Evolutionary conservation across 64 coral and sea anemone species (phyloP), one percentile per base, ranked within the genome.

Genomic region (Stichodactyla helianthus): DNA sequence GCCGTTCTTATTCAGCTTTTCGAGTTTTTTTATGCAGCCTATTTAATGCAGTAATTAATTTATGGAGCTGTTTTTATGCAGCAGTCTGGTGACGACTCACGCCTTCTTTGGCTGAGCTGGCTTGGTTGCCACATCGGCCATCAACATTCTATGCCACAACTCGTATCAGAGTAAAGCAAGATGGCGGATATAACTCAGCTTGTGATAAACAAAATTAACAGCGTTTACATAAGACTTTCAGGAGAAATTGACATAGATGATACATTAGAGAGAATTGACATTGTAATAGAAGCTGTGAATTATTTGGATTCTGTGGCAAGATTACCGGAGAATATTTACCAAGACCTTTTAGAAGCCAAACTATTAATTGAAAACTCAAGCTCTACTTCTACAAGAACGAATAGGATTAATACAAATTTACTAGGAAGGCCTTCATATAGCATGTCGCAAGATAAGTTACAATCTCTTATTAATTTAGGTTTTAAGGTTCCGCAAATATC

Each of bases 401-500:
- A 44, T 65, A 79, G 55, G 31, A 26, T 53, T 44, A 82, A 82
- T 52, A 89, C 10, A 56, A 89, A 60, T 54, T 65, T 31, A 59
- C 87, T 15, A 79, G 78, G 87, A 67, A 77, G 78, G 28, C 87
- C 87, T 50, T 89, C 79, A 25, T 82, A 67, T 82, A 59, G 67
- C 26, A 82, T 89, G 19, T 82, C 55, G 11, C 55, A 51, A 81
- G 87, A 89, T 35, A 77, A 89, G 79, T 68, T 89, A 53, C 88
- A 89, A 61, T 62, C 88, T 25, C 61, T 89, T 20, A 67, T 83
- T 31, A 79, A 83, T 51, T 53, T 89, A 62, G 52, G 60, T 54
- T 89, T 89, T 31, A 89, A 56, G 54, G 79, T 83, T 89, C 79
- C 87, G 67, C 87, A 89, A 64, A 89, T 89, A 59, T 59, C 87